Conservation (phyloP, 2,113 vertebrate species). For the Tyrannus savana region DNA sequence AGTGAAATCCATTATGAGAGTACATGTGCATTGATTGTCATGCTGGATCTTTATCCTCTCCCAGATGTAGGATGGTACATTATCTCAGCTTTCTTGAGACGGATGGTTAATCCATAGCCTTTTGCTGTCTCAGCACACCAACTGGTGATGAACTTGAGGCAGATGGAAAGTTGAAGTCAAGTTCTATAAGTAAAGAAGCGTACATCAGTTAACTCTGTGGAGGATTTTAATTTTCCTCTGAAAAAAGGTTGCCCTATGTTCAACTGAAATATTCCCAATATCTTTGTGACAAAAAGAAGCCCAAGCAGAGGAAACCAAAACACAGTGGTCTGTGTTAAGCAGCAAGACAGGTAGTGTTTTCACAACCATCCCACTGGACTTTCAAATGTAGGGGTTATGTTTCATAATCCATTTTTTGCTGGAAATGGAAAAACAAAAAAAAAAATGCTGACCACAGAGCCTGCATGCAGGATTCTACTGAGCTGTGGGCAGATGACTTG, state of each 20-base stretch:
- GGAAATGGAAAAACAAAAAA: neutral
- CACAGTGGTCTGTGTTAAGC: neutral
- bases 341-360: neutral
- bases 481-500: neutral
- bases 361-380: neutral
- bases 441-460: neutral
- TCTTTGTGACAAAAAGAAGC: neutral
- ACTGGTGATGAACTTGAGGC: slow-evolving; percentile 48
- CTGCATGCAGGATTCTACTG: neutral
- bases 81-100: slow-evolving; percentile 54
- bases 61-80: slow-evolving; percentile 42
- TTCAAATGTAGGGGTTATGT: neutral
- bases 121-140: slow-evolving; percentile 52
- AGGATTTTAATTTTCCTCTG: slow-evolving; percentile 27
- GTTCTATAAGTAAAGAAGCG: neutral
- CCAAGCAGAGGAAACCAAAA: neutral
- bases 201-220: neutral
- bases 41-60: slow-evolving; percentile 52
- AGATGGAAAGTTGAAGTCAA: slow-evolving; percentile 41
- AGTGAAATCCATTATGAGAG: slow-evolving; percentile 69
- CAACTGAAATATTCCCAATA: neutral
- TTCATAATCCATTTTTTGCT: neutral
- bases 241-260: neutral
- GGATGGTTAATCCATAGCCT: slow-evolving; percentile 63
- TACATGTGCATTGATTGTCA: slow-evolving; percentile 62